phyloP scores from a whole-genome alignment of 2,888 invertebrate species.

The Aspidapion aeneum region DNA sequence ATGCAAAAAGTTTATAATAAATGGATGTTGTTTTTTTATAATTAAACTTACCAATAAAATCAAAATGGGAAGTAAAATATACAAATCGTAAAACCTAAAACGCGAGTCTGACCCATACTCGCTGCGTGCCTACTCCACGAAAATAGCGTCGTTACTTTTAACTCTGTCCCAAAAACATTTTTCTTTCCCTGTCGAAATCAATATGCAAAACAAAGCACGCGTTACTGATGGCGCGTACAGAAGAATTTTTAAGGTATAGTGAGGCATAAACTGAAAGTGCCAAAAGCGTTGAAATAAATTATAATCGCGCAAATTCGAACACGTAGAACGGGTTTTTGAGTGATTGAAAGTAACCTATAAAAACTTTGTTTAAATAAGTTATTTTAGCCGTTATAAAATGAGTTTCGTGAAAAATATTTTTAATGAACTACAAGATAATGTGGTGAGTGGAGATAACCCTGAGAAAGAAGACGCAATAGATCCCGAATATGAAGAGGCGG shows the following conservation, averaged over 20 bases:
- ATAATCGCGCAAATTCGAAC: not conserved
- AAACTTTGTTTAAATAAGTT: not conserved
- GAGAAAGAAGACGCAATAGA: constrained; percentile 38
- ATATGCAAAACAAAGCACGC: not conserved
- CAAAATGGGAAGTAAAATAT: not conserved
- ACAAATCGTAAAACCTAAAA: not conserved
- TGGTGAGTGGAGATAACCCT: constrained; percentile 33
- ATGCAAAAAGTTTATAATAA: too few species aligned
- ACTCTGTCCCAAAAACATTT: not conserved
- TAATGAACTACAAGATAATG: constrained; percentile 36
- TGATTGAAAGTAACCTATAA: not conserved
- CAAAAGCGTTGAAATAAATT: not conserved
- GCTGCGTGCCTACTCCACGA: not conserved
- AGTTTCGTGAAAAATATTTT: constrained; percentile 47
- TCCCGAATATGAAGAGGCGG: constrained; percentile 35
- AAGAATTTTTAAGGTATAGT: not conserved
- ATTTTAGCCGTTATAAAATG: constrained; percentile 40
- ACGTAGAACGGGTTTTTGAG: not conserved
- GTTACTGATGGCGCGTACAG: not conserved
- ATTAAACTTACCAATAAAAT: too few species aligned
- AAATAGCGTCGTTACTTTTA: not conserved
- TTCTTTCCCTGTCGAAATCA: not conserved
- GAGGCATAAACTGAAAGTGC: not conserved
- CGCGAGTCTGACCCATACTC: not conserved
- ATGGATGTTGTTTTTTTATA: too few species aligned